These are phyloP conservation scores for Rhamnusium bicolor DNA, from an alignment of 2,888 invertebrate species.

Conservation along the genomic window DNA sequence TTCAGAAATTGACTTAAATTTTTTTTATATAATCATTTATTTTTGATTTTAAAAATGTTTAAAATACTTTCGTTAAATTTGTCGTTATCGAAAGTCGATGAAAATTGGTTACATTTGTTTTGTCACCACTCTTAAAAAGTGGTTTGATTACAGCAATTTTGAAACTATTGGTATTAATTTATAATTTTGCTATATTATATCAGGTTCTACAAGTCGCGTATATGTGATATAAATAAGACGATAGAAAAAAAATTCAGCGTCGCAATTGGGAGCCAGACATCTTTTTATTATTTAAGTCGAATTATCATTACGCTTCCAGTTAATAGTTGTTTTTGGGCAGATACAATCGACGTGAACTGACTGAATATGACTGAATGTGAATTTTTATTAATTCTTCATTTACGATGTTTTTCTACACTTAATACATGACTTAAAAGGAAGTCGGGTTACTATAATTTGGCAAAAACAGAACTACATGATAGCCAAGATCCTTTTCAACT, in stretches of 20 bases:
- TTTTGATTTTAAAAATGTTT: too few species aligned
- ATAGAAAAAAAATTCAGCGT: conserved; percentile 47
- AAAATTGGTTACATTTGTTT: too few species aligned
- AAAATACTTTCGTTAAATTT: too few species aligned
- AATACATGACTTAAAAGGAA: conserved; percentile 25
- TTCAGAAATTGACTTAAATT: too few species aligned
- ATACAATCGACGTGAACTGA: conserved; percentile 55
- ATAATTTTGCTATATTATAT: too few species aligned
- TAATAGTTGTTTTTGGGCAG: conserved; percentile 57
- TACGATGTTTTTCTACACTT: conserved; percentile 20
- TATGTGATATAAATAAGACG: too few species aligned
- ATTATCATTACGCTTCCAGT: conserved; percentile 58
- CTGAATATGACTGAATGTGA: conserved; percentile 40
- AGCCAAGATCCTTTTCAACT: neutral
- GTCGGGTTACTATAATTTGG: conserved; percentile 20
- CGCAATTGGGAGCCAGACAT: conserved; percentile 58
- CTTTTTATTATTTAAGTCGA: conserved; percentile 56
- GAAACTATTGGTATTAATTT: too few species aligned
- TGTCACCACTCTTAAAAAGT: too few species aligned
- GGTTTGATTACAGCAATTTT: too few species aligned
- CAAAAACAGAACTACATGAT: conserved; percentile 5
- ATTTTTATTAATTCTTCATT: conserved; percentile 30
- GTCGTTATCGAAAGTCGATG: too few species aligned
- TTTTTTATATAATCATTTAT: too few species aligned
- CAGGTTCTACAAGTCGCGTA: too few species aligned